Evolutionary conservation across 2,113 vertebrate species (phyloP).

Genomic region (Hucho hucho): DNA sequence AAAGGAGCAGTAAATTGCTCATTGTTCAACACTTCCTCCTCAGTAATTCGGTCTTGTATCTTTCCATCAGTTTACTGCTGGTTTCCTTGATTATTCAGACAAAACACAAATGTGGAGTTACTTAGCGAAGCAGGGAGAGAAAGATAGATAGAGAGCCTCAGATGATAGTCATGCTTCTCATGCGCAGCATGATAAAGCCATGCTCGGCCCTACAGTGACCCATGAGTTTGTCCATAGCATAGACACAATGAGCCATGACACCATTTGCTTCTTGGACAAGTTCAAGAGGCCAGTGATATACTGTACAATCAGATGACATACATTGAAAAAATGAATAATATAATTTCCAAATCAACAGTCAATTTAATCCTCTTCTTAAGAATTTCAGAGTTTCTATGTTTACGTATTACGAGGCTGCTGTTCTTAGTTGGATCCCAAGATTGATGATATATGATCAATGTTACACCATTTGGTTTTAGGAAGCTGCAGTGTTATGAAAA

Average conservation of each 20-base stretch:
- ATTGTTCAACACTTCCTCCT: slow-evolving; percentile 76
- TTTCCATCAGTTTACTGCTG: slow-evolving; percentile 71
- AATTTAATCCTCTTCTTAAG: background rate
- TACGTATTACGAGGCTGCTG: no score
- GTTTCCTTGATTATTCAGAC: slow-evolving; percentile 79
- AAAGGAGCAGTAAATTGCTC: slow-evolving; percentile 58
- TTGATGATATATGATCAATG: background rate
- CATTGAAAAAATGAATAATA: background rate
- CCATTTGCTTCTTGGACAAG: background rate
- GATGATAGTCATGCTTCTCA: background rate
- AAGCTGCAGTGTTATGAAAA: background rate
- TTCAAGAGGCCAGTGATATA: background rate
- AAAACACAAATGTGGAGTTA: slow-evolving; percentile 68
- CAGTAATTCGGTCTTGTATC: slow-evolving; percentile 67
- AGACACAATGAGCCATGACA: background rate
- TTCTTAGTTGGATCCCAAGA: background rate
- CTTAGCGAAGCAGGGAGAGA: slow-evolving; percentile 18
- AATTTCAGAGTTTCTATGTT: background rate
- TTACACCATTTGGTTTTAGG: background rate
- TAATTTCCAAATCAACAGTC: background rate
- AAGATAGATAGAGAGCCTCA: slow-evolving; percentile 13
- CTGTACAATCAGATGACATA: background rate
- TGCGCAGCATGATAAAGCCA: background rate
- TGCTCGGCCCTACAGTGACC: background rate
- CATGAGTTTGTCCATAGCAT: background rate